Evolutionary conservation across 2,888 invertebrate genomes (phyloP).

Genomic region (Xestia ashworthii): DNA sequence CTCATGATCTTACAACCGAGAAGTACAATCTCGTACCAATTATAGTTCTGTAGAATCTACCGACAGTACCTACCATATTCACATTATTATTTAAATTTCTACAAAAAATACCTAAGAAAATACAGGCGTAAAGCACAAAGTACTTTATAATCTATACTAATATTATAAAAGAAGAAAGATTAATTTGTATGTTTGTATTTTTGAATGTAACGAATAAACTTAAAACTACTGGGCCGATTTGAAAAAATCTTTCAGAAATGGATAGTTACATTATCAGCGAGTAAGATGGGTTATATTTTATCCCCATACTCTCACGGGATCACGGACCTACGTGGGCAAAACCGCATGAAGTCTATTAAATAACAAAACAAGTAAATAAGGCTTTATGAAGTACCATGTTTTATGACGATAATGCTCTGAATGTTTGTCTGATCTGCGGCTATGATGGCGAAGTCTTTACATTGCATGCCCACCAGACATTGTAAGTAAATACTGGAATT

Average conservation of each 20-base stretch:
- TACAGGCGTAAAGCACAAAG: not conserved
- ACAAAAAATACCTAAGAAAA: not conserved
- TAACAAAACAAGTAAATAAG: slow-evolving; percentile 1
- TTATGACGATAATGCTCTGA: slow-evolving; percentile 96
- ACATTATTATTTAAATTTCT: not conserved
- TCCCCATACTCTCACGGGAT: no score
- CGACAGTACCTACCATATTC: not conserved
- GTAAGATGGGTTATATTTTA: no score
- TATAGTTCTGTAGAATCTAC: not conserved
- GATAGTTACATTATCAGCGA: no score
- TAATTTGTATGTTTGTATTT: no score
- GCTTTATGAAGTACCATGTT: slow-evolving; percentile 92
- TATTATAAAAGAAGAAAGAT: no score
- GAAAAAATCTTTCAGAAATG: no score
- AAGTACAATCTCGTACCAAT: not conserved
- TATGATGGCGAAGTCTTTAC: slow-evolving; percentile 96
- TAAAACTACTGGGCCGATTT: no score
- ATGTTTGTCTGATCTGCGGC: slow-evolving; percentile 97
- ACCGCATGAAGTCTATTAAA: not conserved
- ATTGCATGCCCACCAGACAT: slow-evolving; percentile 96
- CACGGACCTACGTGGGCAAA: no score
- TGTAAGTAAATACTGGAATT: slow-evolving; percentile 91
- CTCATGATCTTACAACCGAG: not conserved
- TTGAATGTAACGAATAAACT: no score
- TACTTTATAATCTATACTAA: not conserved